Base-by-base conservation (phyloP, 2,888 invertebrate genomes). In the Lepidochrysops patricia region DNA sequence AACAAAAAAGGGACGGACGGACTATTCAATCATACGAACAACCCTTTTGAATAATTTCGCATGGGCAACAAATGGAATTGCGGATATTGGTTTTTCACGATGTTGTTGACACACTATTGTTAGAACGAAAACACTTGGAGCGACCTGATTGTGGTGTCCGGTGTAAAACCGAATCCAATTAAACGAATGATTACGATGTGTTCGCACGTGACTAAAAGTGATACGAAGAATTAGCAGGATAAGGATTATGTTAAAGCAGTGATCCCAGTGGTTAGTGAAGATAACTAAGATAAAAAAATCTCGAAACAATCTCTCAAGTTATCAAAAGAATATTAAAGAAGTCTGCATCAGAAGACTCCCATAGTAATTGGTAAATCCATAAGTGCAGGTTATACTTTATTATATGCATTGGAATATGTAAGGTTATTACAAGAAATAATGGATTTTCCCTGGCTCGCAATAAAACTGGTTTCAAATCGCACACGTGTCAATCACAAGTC, bases 401-500 rank as follows among this genome's bases (percentile, higher is more conserved):
- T 4, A 35, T 13, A n/a, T 35, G 1, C 1, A 35, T 5, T 13
- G 5, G 35, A 35, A 35, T 35, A 35, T 43, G 19, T 9, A 3
- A 15, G 19, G 23, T 43, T 43, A 43, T 26, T 26, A 25, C n/a
- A 50, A 25, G 13, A 26, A 49, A 49, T 49, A 49, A 50, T 26
- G 29, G 9, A 29, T 29, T 54, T 29, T 32, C 54, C 9, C 1
- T 52, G 6, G 26, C 7, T 13, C 7, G 50, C 58, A 58, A 52
- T 59, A 52, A 25, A 59, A 34, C 32, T 26, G 58, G 52, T 27
- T 52, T 23, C 34, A 7, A 52, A 59, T 59, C 58, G 52, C 52
- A 59, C 34, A 43, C 61, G 61, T 57, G 61, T 60, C 60, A 60
- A 56, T 60, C 60, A 56, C 19, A 27, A 50, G 52, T 60, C 60